Evolutionary conservation across 2,113 vertebrate genomes (phyloP), one percentile per base, ranked within the genome.

Genomic region (Theristicus caerulescens): DNA sequence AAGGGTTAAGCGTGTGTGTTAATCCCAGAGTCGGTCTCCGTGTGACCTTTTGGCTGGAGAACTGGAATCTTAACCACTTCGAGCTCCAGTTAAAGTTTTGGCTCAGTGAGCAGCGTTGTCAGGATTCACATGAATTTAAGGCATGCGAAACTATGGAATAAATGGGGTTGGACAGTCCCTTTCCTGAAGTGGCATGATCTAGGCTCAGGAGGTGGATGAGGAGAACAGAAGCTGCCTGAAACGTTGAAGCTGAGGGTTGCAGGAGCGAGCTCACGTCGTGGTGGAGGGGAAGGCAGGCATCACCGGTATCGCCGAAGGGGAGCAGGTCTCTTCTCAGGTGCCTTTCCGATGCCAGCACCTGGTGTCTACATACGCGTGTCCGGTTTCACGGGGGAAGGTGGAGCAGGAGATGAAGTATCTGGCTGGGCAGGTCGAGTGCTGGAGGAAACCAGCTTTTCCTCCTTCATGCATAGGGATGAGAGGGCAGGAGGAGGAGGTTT

Each of bases 121-220:
- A 25, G 88, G 94, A 65, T 84, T 59, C 44, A 1, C 15, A 11
- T 51, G 29, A 26, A 27, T 66, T 32, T 22, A 9, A 67, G 58
- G 57, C 24, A 11, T 3, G 51, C 1, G 17, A 36, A 72, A 12
- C 26, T 29, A 7, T 6, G 64, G 54, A 25, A 34, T 20, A 40
- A n/a, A 20, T 2, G 27, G 47, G 8, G 6, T 52, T 7, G 70
- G 70, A 11, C 13, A 12, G 25, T 42, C 20, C 64, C 27, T 49
- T 16, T 14, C 51, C 32, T 2, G 66, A 5, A 8, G 47, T 1
- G 6, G 2, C 5, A 3, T 1, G 15, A 6, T 38, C 65, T 8
- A 1, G 58, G 64, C 46, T 34, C 6, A 6, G 52, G 36, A 17
- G 62, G 46, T 3, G 62, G 81, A 2, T 32, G 27, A 14, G 40